These are phyloP conservation scores for Thryonomys swinderianus DNA, from an alignment of 2,113 vertebrate species.

Conservation along the genomic window DNA sequence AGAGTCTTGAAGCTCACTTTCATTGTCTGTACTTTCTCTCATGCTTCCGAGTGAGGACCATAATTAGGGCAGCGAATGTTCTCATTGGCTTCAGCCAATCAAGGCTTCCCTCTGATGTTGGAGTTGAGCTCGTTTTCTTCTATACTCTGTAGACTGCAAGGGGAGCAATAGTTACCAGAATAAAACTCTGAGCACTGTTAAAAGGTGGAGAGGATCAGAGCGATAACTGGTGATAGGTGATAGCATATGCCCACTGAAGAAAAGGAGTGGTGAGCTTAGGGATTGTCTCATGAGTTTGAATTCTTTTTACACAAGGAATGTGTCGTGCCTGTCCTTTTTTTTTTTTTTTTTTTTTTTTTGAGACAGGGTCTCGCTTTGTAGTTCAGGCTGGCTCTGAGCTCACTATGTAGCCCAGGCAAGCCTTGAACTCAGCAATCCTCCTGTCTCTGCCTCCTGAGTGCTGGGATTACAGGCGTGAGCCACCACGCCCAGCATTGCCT, in stretches of 20 bases:
- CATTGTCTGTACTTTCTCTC: not conserved
- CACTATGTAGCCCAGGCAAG: no score
- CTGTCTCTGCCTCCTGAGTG: no score
- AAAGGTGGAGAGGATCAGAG: not conserved
- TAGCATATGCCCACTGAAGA: not conserved
- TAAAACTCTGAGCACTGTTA: constrained; percentile 30
- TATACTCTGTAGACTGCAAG: not conserved
- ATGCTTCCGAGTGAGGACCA: not conserved
- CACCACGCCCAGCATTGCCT: no score
- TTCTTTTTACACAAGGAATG: not conserved
- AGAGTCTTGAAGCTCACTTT: not conserved
- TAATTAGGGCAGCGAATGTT: not conserved
- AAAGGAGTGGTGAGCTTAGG: not conserved
- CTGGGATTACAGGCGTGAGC: no score
- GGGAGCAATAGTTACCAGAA: not conserved
- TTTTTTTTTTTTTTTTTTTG: no score
- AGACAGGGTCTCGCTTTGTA: no score
- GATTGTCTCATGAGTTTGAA: not conserved
- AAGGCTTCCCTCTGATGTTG: not conserved
- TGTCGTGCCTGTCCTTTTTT: not conserved
- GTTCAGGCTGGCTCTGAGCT: no score
- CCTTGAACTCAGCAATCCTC: no score
- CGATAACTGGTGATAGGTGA: not conserved
- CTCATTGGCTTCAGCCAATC: not conserved
- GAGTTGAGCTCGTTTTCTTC: constrained; percentile 1